Conservation (phyloP, 2,888 invertebrate genomes). For the Hermaeophaga mercurialis region DNA sequence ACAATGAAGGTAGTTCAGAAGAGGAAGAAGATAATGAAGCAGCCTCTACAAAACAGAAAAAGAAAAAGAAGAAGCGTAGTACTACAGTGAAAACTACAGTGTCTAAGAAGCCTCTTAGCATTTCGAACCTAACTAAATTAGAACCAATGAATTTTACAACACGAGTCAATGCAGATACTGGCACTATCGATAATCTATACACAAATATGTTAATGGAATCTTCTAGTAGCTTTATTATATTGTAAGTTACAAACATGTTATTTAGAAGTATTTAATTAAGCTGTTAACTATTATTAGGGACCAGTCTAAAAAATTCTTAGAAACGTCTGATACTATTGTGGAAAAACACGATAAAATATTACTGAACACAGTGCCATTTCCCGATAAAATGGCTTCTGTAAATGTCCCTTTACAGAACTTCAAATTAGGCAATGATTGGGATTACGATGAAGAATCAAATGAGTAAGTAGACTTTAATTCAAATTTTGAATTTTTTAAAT, state of each 20-base stretch:
- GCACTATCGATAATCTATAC: constrained; percentile 47
- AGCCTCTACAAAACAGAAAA: constrained; percentile 33
- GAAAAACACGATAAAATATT: constrained; percentile 30
- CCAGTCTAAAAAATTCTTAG: constrained; percentile 36
- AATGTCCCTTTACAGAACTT: constrained; percentile 60
- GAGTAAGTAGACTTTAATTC: constrained; percentile 42
- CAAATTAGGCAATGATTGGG: constrained; percentile 46
- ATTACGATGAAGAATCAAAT: constrained; percentile 45
- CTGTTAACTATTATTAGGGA: constrained; percentile 35
- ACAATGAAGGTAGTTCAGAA: constrained; percentile 26
- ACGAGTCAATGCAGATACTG: constrained; percentile 42
- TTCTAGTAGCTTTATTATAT: constrained; percentile 15
- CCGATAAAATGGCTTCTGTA: constrained; percentile 27
- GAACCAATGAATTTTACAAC: constrained; percentile 47
- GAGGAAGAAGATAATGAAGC: constrained; percentile 43
- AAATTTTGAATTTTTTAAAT: no score
- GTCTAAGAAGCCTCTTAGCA: constrained; percentile 40
- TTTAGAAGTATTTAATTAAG: neutral
- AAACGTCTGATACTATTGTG: constrained; percentile 35
- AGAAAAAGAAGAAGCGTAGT: constrained; percentile 38
- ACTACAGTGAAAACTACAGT: constrained; percentile 42
- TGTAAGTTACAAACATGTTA: constrained; percentile 19
- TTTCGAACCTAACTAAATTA: constrained; percentile 42
- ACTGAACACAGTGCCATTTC: constrained; percentile 10
- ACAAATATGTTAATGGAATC: constrained; percentile 39